Base-by-base conservation (phyloP, 2,888 invertebrate species). In the Cephus spinipes region DNA sequence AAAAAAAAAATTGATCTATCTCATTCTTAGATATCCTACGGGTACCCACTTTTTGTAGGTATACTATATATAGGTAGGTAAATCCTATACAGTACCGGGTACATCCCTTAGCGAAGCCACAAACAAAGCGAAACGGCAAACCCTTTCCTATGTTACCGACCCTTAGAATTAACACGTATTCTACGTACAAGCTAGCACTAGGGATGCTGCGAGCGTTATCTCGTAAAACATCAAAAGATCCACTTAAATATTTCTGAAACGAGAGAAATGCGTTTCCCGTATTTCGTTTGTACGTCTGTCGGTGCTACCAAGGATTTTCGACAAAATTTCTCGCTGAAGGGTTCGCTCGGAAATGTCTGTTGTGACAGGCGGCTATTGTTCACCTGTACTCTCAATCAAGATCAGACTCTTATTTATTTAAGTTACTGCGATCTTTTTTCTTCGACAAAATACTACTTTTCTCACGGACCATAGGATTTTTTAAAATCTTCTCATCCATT, bases 241-340 rank as follows among this genome's bases (percentile, higher is more conserved):
- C 87, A 89, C 86, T 89, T 88, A 88, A 89, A 89, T 87, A 87
- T 89, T 89, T 89, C 85, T 77, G 86, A 89, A 88, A 87, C 85
- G 82, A 78, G 81, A 82, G 80, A 81, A 80, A 77, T 75, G 73
- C 77, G 40, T 71, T 79, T 76, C 77, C 9, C 69, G 36, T 68
- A 12, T 23, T 23, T 68, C 32, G 68, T 76, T 76, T 76, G 71
- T 11, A 12, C 55, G 68, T n/a, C 74, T 78, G n/a, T 34, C 40
- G 36, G 30, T 79, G 69, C 71, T 69, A 40, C 68, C 23, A 32
- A 71, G 31, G 69, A 69, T 71, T 33, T 75, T 76, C n/a, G 33
- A 35, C 30, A 4, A 40, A 36, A 36, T 36, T 40, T 40, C 15
- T 15, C 40, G 6, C 2, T 6, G 40, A 40, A 40, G 40, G 40